phyloP scores from a whole-genome alignment of 1,140 invertebrate species.

The Drosophila trapezifrons region DNA sequence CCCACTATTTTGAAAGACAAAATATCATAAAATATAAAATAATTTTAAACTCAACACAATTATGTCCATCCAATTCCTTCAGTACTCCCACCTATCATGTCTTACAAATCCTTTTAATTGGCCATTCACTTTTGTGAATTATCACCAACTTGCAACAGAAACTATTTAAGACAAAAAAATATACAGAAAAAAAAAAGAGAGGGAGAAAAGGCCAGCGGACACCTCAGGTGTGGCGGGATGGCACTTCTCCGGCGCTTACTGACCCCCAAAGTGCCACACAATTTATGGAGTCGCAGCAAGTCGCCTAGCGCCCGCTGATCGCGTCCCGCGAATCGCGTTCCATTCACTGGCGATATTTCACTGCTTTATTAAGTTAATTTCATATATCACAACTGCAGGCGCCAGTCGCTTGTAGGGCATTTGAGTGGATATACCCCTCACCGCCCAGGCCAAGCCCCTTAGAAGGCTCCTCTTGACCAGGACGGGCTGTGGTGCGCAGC shows the following conservation, averaged over 20 bases:
- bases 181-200: not conserved
- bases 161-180: slow-evolving; percentile 25
- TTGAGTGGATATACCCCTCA: slow-evolving; percentile 26
- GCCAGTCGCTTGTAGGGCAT: slow-evolving; percentile 56
- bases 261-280: slow-evolving; percentile 51
- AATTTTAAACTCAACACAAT: not conserved
- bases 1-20: too few species aligned
- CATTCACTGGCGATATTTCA: slow-evolving; percentile 74
- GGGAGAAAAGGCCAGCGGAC: slow-evolving; percentile 14
- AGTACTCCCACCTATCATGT: not conserved
- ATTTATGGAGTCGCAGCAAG: slow-evolving; percentile 73
- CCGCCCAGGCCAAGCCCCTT: slow-evolving; percentile 7
- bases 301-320: slow-evolving; percentile 60
- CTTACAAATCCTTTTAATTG: slow-evolving; percentile 25
- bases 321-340: slow-evolving; percentile 41
- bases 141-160: not conserved
- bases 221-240: slow-evolving; percentile 57
- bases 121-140: slow-evolving; percentile 14
- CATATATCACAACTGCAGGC: slow-evolving; percentile 75
- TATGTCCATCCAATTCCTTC: not conserved
- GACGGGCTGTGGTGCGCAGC: slow-evolving; percentile 71
- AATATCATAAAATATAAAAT: too few species aligned
- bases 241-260: slow-evolving; percentile 44
- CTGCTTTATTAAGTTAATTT: slow-evolving; percentile 83
- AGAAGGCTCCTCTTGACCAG: slow-evolving; percentile 15